These are phyloP conservation scores for Agrilus cyanescens DNA, from an alignment of 2,888 invertebrate species.

Conservation along the genomic window DNA sequence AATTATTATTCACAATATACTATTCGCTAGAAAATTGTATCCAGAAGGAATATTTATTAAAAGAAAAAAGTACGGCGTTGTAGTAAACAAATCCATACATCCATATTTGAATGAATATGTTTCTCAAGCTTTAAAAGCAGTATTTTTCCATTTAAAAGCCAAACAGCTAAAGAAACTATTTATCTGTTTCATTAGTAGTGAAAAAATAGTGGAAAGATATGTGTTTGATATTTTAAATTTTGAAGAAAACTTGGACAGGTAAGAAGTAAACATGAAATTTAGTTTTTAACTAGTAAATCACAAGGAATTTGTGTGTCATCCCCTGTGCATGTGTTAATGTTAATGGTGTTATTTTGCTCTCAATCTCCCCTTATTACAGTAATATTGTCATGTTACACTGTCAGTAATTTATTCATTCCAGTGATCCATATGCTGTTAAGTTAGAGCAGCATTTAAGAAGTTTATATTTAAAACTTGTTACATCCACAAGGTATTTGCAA, in stretches of 20 bases:
- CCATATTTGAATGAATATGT: constrained; percentile 55
- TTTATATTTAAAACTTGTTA: constrained; percentile 46
- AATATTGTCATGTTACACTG: not conserved
- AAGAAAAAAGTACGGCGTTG: constrained; percentile 50
- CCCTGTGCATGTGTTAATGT: too few relatives aligned
- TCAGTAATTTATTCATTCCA: constrained; percentile 15
- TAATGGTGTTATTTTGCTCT: constrained; percentile 36
- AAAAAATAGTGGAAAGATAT: constrained; percentile 36
- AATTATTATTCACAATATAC: constrained; percentile 50
- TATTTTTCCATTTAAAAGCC: constrained; percentile 39
- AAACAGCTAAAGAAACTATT: constrained; percentile 41
- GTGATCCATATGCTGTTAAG: constrained; percentile 49
- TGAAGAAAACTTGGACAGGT: constrained; percentile 22
- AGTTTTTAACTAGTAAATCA: too few relatives aligned
- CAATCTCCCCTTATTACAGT: constrained; percentile 13
- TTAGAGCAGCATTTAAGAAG: constrained; percentile 49
- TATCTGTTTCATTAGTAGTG: constrained; percentile 34
- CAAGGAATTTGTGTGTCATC: too few relatives aligned
- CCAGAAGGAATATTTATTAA: constrained; percentile 50
- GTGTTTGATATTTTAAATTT: constrained; percentile 34
- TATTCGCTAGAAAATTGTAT: constrained; percentile 49
- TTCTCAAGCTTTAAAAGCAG: constrained; percentile 40
- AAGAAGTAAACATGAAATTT: constrained; percentile 18
- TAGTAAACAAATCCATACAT: constrained; percentile 48
- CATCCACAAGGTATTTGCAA: constrained; percentile 37